Evolutionary conservation across 2,888 invertebrate species (phyloP).

Genomic region (Drosophila tanythrix): DNA sequence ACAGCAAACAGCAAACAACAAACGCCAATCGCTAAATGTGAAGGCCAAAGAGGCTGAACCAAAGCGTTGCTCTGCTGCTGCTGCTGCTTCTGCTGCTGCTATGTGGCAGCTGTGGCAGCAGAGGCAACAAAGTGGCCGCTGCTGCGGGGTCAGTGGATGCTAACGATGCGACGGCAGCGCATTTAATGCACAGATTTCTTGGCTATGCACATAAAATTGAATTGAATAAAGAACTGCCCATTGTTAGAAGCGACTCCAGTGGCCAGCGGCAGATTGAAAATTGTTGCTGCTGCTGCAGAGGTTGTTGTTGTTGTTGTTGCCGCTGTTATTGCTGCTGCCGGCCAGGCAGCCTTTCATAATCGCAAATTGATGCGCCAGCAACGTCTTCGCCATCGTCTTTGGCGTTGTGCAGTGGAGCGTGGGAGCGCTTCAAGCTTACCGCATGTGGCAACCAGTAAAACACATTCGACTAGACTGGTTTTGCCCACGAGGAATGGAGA

Average conservation of each 20-base stretch:
- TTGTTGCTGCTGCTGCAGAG: constrained; percentile 47
- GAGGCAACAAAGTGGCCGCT: constrained; percentile 38
- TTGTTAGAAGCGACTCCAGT: constrained; percentile 47
- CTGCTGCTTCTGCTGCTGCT: constrained; percentile 19
- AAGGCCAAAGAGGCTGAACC: constrained; percentile 71
- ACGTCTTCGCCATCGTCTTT: constrained; percentile 45
- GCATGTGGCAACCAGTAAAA: constrained; percentile 62
- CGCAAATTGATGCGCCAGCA: constrained; percentile 78
- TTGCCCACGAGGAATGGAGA: background rate
- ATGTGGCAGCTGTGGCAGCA: constrained; percentile 53
- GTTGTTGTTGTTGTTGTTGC: constrained; percentile 13
- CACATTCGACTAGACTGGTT: constrained; percentile 39
- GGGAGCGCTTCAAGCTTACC: constrained; percentile 66
- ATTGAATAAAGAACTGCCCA: constrained; percentile 73
- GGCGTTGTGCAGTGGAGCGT: constrained; percentile 73
- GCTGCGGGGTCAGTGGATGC: constrained; percentile 39
- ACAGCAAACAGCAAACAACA: constrained; percentile 48
- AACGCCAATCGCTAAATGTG: constrained; percentile 63
- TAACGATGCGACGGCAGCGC: constrained; percentile 72
- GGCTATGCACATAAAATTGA: constrained; percentile 70
- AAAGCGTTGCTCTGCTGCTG: constrained; percentile 28
- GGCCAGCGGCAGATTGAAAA: constrained; percentile 50
- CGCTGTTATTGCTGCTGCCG: constrained; percentile 49
- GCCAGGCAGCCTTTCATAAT: constrained; percentile 77
- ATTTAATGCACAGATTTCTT: constrained; percentile 76